Conservation (phyloP, 2,888 invertebrate genomes). For the Cephalotes varians region DNA sequence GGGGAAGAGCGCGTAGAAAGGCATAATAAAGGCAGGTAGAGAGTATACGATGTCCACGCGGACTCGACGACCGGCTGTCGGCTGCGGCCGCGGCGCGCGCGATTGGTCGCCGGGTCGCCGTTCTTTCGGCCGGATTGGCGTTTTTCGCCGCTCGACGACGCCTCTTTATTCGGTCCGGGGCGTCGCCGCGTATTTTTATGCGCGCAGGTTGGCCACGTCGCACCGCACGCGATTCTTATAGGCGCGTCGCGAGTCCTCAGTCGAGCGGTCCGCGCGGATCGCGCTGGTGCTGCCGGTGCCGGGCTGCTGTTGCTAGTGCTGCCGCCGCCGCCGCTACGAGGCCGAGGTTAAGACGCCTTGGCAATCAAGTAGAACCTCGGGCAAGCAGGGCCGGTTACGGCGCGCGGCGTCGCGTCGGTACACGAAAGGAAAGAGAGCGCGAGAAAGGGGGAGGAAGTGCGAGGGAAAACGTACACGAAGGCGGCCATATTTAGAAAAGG, state of each 20-base stretch:
- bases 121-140: constrained; percentile 78
- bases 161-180: constrained; percentile 80
- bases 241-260: constrained; percentile 59
- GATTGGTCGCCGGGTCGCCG: constrained; percentile 63
- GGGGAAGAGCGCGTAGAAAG: constrained; percentile 66
- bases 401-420: constrained; percentile 77
- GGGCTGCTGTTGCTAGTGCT: background rate
- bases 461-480: constrained; percentile 72
- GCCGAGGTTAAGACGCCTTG: constrained; percentile 85
- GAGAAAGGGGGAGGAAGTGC: constrained; percentile 64
- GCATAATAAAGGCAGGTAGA: constrained; percentile 70
- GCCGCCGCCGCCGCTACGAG: constrained; percentile 40
- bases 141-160: constrained; percentile 79
- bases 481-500: constrained; percentile 85
- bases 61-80: constrained; percentile 79
- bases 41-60: constrained; percentile 80
- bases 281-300: background rate
- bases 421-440: constrained; percentile 63
- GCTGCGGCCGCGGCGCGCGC: constrained; percentile 10
- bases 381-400: constrained; percentile 85
- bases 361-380: constrained; percentile 86
- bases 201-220: constrained; percentile 72
- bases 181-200: constrained; percentile 79
- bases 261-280: constrained; percentile 38
- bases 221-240: constrained; percentile 70